Conservation (phyloP, 2,888 invertebrate species). For the Sussaba pulchella region DNA sequence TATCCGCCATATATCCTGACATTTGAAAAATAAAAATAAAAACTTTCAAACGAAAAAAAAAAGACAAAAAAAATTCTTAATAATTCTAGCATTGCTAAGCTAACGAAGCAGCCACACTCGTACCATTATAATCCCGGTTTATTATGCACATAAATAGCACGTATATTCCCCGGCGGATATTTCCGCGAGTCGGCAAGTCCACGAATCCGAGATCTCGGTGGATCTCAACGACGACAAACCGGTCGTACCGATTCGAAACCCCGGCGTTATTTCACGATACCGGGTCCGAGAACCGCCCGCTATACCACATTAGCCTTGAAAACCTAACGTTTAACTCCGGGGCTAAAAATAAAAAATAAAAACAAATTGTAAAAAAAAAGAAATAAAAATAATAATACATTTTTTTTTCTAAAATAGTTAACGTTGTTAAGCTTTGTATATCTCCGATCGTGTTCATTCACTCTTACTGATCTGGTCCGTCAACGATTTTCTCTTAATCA, state of each 20-base stretch:
- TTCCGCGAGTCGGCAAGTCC: background rate
- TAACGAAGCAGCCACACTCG: conserved; percentile 37
- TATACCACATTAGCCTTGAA: conserved; percentile 54
- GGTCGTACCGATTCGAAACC: conserved; percentile 54
- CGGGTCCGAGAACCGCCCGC: conserved; percentile 36
- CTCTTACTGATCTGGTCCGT: conserved; percentile 40
- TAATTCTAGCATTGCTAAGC: conserved; percentile 13
- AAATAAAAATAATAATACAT: background rate
- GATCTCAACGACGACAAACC: conserved; percentile 49
- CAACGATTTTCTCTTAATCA: conserved; percentile 15
- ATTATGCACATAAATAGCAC: background rate
- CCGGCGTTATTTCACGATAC: conserved; percentile 62
- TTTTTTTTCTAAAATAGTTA: conserved; percentile 8
- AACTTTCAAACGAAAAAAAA: background rate
- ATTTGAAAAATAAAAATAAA: background rate
- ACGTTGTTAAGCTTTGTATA: conserved; percentile 4
- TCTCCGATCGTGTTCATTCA: conserved; percentile 26
- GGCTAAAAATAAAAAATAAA: conserved; percentile 35
- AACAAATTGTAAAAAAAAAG: conserved; percentile 5
- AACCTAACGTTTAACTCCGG: conserved; percentile 26
- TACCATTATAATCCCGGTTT: background rate
- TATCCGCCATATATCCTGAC: too few species aligned
- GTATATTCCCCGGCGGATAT: background rate
- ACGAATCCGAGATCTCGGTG: conserved; percentile 13
- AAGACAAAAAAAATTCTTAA: conserved; percentile 5